Conservation (phyloP, 2,113 vertebrate genomes). For the Aramus guarauna region DNA sequence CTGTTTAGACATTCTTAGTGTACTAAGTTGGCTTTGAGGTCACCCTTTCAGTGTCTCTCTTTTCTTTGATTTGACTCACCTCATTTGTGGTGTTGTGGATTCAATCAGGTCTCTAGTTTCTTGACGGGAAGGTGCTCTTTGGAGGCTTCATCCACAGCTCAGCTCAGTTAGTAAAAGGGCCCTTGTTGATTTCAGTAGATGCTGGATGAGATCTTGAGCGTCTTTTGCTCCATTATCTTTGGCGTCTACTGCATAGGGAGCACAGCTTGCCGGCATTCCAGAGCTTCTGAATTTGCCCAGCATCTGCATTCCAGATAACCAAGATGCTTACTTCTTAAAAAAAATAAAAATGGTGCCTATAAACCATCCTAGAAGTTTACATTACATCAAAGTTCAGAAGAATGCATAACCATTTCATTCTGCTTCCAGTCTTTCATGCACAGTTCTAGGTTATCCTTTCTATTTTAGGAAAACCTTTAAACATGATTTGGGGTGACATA, state of each 20-base stretch:
- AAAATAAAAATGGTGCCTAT: constrained; percentile 8
- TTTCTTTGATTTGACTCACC: background rate
- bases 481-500: constrained; percentile 29
- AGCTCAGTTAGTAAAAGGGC: background rate
- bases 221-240: constrained; percentile 41
- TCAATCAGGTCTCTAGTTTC: background rate
- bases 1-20: background rate
- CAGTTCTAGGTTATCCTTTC: constrained; percentile 41
- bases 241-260: constrained; percentile 54
- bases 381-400: constrained; percentile 43
- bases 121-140: background rate
- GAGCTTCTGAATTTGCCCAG: constrained; percentile 62
- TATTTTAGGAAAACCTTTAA: constrained; percentile 51
- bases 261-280: constrained; percentile 58
- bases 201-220: background rate
- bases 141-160: background rate
- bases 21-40: background rate
- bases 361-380: constrained; percentile 50
- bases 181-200: background rate
- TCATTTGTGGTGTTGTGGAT: background rate
- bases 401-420: constrained; percentile 42
- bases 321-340: constrained; percentile 13
- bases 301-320: constrained; percentile 67
- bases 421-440: constrained; percentile 32
- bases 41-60: accelerated